Percentiles rank a stretch among this genome's conserved stretches.
Evolutionary conservation across 2,797 vertebrate species (phyloP).

Genomic region (Scyliorhinus canicula): DNA sequence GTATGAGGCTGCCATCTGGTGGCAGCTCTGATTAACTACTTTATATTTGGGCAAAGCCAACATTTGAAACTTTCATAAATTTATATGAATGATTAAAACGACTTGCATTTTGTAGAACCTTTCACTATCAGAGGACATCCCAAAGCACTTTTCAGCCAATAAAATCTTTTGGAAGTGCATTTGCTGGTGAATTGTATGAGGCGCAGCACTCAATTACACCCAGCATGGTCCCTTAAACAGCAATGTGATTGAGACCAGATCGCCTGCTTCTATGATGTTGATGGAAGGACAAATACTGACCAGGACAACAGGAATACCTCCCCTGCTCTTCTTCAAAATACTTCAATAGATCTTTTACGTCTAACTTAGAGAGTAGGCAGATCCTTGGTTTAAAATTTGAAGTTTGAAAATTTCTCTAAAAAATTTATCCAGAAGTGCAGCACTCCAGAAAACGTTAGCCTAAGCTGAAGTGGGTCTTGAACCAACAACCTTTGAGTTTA

Average conservation of each 20-base stretch:
- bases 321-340: not conserved
- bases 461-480: too few relatives aligned
- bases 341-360: not conserved
- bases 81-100: not conserved
- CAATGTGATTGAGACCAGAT: not conserved
- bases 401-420: too few relatives aligned
- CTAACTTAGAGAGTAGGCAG: not conserved
- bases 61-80: not conserved
- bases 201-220: not conserved
- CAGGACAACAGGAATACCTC: not conserved
- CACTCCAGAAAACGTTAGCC: too few relatives aligned
- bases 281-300: not conserved
- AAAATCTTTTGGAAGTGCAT: not conserved
- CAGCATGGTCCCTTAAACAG: not conserved
- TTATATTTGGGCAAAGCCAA: not conserved
- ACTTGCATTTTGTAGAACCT: not conserved
- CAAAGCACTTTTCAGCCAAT: not conserved
- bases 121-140: not conserved
- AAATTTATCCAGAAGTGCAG: too few relatives aligned
- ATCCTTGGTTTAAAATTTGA: not conserved
- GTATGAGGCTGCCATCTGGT: not conserved
- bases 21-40: not conserved
- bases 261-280: not conserved
- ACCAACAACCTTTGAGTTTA: too few relatives aligned
- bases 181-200: not conserved